These are phyloP conservation scores for Nanorana parkeri DNA, from an alignment of 2,113 vertebrate genomes.

Conservation along the genomic window DNA sequence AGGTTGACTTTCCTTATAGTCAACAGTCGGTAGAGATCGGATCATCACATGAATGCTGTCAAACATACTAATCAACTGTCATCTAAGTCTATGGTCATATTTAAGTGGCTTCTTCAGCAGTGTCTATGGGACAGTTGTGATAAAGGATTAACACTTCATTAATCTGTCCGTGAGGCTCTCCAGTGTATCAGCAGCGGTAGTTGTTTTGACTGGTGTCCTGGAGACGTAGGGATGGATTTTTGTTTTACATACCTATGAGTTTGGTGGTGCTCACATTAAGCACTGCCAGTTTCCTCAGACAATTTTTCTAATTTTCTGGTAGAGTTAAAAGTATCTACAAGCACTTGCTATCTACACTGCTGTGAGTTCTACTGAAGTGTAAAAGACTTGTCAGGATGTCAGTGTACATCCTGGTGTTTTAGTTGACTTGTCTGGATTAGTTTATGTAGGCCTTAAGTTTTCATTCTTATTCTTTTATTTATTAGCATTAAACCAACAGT, in stretches of 20 bases:
- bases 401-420: constrained; percentile 7
- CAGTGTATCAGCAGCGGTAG: neutral
- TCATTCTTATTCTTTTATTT: constrained; percentile 10
- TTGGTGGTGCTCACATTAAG: no score
- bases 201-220: constrained; percentile 32
- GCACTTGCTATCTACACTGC: no score
- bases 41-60: no score
- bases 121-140: constrained; percentile 11
- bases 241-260: no score
- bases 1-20: no score
- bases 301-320: no score
- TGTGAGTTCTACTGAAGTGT: no score
- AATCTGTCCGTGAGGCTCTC: neutral
- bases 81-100: no score
- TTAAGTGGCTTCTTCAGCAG: neutral
- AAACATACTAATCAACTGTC: no score
- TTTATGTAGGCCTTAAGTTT: constrained; percentile 11
- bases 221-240: constrained; percentile 1
- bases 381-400: neutral
- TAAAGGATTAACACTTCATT: constrained; percentile 34
- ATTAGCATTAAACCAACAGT: constrained; percentile 31
- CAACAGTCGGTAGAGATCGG: no score
- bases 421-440: neutral
- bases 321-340: no score
- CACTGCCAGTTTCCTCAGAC: no score